Evolutionary conservation across 2,888 invertebrate genomes (phyloP).

Genomic region (Thera britannica): DNA sequence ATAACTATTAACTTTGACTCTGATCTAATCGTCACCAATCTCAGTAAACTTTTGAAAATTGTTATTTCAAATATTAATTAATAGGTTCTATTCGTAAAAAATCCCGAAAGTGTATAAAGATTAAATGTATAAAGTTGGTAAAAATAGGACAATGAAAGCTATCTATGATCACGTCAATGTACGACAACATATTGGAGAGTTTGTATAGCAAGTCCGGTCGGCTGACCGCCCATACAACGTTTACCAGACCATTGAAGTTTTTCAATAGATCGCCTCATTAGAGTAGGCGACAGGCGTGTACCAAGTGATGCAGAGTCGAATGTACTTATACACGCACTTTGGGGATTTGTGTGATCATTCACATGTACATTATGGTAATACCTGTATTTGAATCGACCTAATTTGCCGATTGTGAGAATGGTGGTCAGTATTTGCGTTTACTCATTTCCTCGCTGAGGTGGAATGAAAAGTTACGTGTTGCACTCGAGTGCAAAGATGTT

Average conservation of each 20-base stretch:
- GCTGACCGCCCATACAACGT: conserved; percentile 39
- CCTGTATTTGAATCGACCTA: conserved; percentile 32
- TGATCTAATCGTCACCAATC: too few species aligned
- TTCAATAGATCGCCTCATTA: conserved; percentile 49
- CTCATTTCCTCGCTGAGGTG: too few species aligned
- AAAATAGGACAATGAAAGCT: neutral
- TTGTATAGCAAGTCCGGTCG: conserved; percentile 29
- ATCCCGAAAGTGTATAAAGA: too few species aligned
- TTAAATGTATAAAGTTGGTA: too few species aligned
- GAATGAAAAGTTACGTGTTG: too few species aligned
- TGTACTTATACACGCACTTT: conserved; percentile 8
- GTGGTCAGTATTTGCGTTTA: too few species aligned
- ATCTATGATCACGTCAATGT: conserved; percentile 1
- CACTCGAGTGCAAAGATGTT: too few species aligned
- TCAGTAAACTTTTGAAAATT: too few species aligned
- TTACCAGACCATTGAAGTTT: conserved; percentile 47
- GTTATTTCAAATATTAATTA: too few species aligned
- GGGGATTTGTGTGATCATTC: conserved; percentile 35
- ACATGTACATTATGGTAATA: conserved; percentile 39
- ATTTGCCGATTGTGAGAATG: conserved; percentile 33
- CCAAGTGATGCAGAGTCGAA: conserved; percentile 18
- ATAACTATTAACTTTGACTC: too few species aligned
- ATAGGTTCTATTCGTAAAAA: too few species aligned
- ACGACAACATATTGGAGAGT: conserved; percentile 11
- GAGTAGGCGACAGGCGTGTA: conserved; percentile 39